Conservation (phyloP, 2,888 invertebrate genomes). For the Phortica magna region DNA sequence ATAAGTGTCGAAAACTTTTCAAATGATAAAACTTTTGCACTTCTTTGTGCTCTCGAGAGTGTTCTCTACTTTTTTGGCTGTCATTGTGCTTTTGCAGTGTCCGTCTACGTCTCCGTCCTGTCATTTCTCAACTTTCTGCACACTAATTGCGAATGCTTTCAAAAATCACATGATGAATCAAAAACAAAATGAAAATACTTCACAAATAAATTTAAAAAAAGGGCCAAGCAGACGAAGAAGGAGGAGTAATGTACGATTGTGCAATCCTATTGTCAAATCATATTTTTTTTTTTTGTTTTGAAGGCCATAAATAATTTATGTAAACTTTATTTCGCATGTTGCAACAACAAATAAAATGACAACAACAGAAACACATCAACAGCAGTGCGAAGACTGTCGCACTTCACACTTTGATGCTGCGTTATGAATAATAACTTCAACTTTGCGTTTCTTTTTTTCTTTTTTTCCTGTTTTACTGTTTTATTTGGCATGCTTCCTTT, state of each 20-base stretch:
- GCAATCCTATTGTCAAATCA: slow-evolving; percentile 31
- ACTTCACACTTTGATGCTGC: slow-evolving; percentile 69
- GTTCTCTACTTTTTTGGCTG: slow-evolving; percentile 27
- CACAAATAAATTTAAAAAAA: too few relatives aligned
- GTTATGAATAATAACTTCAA: slow-evolving; percentile 76
- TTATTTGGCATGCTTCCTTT: slow-evolving; percentile 40
- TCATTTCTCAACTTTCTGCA: too few relatives aligned
- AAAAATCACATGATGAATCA: too few relatives aligned
- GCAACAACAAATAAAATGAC: slow-evolving; percentile 31
- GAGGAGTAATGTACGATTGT: neutral
- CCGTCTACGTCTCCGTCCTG: too few relatives aligned
- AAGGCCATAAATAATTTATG: slow-evolving; percentile 67
- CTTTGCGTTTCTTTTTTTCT: slow-evolving; percentile 36
- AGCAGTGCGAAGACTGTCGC: slow-evolving; percentile 66
- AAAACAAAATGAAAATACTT: too few relatives aligned
- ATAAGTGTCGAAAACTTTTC: slow-evolving; percentile 21
- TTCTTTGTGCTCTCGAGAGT: slow-evolving; percentile 59
- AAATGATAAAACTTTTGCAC: slow-evolving; percentile 18
- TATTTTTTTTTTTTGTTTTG: slow-evolving; percentile 33
- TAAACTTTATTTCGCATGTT: slow-evolving; percentile 52
- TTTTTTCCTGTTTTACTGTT: slow-evolving; percentile 7
- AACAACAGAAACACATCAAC: slow-evolving; percentile 55
- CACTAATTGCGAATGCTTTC: too few relatives aligned
- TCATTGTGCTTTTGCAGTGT: too few relatives aligned
- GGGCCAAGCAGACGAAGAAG: too few relatives aligned